phyloP scores from a whole-genome alignment of 2,888 invertebrate species.

The Anthophora plumipes region DNA sequence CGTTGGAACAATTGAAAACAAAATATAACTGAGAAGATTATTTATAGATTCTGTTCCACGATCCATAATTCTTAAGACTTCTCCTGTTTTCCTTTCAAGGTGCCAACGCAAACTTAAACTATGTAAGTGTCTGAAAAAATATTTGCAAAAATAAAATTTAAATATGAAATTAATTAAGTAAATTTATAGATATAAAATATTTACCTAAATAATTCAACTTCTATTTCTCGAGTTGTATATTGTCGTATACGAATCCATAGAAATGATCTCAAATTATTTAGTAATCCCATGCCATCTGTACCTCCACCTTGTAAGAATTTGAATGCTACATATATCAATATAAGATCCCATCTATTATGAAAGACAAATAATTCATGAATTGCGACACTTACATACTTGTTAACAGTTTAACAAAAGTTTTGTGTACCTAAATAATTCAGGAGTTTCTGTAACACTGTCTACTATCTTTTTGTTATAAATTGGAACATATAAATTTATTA shows the following conservation, averaged over 20 bases:
- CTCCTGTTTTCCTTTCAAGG: conserved; percentile 96
- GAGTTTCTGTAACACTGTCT: conserved; percentile 76
- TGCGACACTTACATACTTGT: neutral
- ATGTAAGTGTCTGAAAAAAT: conserved; percentile 93
- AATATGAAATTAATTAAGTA: neutral
- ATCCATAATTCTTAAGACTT: conserved; percentile 98
- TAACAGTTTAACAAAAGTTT: conserved; percentile 1
- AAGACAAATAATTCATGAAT: conserved; percentile 29
- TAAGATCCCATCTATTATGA: conserved; percentile 92
- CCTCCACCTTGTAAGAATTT: conserved; percentile 98
- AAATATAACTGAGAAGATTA: conserved; percentile 94
- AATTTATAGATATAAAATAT: neutral
- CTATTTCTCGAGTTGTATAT: conserved; percentile 96
- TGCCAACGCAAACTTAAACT: conserved; percentile 97
- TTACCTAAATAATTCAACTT: conserved; percentile 86
- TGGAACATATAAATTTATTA: conserved; percentile 96
- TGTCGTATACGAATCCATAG: conserved; percentile 98
- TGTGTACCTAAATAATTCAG: conserved; percentile 76
- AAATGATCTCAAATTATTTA: conserved; percentile 96
- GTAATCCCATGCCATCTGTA: conserved; percentile 95
- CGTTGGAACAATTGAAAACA: conserved; percentile 97
- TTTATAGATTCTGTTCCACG: conserved; percentile 98
- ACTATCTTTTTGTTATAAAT: conserved; percentile 96
- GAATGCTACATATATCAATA: conserved; percentile 93
- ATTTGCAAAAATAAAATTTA: conserved; percentile 3